phyloP scores from a whole-genome alignment of 2,113 vertebrate species.

The Psammodynastes pulverulentus region DNA sequence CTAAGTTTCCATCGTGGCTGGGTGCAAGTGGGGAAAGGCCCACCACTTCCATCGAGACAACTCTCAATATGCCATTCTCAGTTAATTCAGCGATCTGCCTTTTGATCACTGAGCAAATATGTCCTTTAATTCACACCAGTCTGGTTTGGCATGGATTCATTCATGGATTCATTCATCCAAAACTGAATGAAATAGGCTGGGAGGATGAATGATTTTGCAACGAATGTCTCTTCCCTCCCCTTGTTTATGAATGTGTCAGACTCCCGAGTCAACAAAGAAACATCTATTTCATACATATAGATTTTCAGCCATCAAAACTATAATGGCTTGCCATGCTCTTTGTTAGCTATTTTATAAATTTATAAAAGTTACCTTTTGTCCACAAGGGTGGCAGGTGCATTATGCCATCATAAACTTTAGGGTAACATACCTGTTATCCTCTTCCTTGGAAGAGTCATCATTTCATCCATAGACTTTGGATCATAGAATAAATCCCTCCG shows the following conservation, averaged over 20 bases:
- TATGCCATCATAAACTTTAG: neutral
- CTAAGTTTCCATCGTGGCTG: neutral
- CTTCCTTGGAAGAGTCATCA: neutral
- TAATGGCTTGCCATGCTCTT: neutral
- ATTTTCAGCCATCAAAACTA: neutral
- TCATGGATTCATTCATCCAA: neutral
- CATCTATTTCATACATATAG: neutral
- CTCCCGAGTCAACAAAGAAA: neutral
- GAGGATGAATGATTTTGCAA: neutral
- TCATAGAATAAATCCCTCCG: neutral
- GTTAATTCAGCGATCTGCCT: neutral
- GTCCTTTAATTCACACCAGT: neutral
- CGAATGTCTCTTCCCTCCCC: too few relatives aligned
- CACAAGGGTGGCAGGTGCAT: neutral
- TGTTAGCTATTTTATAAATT: too few relatives aligned
- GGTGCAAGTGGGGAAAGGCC: neutral
- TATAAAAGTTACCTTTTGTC: neutral
- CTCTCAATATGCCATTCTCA: neutral
- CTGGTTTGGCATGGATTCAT: neutral
- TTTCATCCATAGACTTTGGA: too few relatives aligned
- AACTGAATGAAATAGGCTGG: neutral
- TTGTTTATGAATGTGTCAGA: neutral
- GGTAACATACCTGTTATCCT: neutral
- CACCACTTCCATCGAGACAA: neutral
- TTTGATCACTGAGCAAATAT: neutral